A percentile compares a stretch with the other conserved stretches of the same genome.
Conservation (phyloP, 1,140 invertebrate genomes). For the Rhysida immarginata region DNA sequence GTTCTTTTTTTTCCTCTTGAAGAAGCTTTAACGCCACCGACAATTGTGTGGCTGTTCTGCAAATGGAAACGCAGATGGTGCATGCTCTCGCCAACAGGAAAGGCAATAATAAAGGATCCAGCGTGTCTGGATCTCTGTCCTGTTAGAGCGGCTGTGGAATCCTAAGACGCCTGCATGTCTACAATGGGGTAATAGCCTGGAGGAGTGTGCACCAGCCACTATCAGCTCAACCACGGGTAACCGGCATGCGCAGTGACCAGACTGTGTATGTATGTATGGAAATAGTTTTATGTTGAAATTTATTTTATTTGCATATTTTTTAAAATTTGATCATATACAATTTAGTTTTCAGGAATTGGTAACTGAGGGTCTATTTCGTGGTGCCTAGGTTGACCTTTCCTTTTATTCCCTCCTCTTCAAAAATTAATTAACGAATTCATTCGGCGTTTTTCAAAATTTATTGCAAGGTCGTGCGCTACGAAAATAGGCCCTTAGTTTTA, state of each 20-base stretch:
- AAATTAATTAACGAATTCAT: too few relatives aligned
- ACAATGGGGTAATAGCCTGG: not conserved
- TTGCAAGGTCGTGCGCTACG: too few relatives aligned
- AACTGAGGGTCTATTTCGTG: too few relatives aligned
- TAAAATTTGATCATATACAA: too few relatives aligned
- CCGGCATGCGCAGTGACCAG: not conserved
- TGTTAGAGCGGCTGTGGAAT: not conserved
- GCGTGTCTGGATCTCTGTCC: not conserved
- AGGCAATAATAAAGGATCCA: not conserved
- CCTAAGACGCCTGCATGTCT: not conserved
- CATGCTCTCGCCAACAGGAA: conserved; percentile 2
- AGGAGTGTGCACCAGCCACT: conserved; percentile 2
- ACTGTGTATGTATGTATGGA: conserved; percentile 5
- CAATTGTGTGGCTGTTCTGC: not conserved
- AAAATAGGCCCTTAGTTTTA: too few relatives aligned
- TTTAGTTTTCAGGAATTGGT: too few relatives aligned
- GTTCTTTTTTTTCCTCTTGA: too few relatives aligned
- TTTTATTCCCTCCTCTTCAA: too few relatives aligned
- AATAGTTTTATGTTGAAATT: too few relatives aligned
- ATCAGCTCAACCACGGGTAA: conserved; percentile 6
- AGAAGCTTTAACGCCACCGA: not conserved
- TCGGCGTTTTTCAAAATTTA: too few relatives aligned
- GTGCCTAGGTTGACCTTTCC: too few relatives aligned
- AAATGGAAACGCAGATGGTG: conserved; percentile 1
- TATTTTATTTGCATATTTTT: too few relatives aligned